phyloP scores from a whole-genome alignment of 2,113 vertebrate genomes.

The Calypte anna region DNA sequence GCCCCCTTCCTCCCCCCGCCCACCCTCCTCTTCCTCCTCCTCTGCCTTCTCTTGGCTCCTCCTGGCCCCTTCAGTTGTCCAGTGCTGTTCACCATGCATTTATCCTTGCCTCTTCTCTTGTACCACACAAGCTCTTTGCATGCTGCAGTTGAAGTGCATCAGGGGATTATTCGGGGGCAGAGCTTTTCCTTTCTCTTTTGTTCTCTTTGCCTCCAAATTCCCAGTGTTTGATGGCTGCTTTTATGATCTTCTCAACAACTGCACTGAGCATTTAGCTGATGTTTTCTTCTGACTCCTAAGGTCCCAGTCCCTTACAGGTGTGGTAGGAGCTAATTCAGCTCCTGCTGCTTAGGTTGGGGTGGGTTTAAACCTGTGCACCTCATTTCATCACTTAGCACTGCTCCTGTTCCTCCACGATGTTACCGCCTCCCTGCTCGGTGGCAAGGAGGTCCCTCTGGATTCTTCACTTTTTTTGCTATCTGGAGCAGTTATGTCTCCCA shows the following conservation, averaged over 20 bases:
- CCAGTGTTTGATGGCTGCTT: neutral
- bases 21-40: neutral
- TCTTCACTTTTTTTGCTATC: neutral
- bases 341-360: neutral
- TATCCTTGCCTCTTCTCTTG: neutral
- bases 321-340: neutral
- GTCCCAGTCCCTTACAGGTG: neutral
- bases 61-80: neutral
- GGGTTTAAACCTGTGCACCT: neutral
- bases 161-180: neutral
- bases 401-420: neutral
- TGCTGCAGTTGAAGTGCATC: fast-evolving
- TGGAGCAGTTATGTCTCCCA: neutral
- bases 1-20: neutral
- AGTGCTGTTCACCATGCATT: fast-evolving
- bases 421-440: slow-evolving; percentile 10
- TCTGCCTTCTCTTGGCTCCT: neutral
- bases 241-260: neutral
- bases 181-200: neutral
- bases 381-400: neutral
- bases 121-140: neutral
- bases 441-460: slow-evolving; percentile 32
- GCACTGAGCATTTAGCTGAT: neutral
- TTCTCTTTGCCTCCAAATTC: neutral
- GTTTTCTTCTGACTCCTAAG: neutral